Evolutionary conservation across 2,113 vertebrate genomes (phyloP), one percentile per base, ranked within the genome.

Genomic region (Galemys pyrenaicus): DNA sequence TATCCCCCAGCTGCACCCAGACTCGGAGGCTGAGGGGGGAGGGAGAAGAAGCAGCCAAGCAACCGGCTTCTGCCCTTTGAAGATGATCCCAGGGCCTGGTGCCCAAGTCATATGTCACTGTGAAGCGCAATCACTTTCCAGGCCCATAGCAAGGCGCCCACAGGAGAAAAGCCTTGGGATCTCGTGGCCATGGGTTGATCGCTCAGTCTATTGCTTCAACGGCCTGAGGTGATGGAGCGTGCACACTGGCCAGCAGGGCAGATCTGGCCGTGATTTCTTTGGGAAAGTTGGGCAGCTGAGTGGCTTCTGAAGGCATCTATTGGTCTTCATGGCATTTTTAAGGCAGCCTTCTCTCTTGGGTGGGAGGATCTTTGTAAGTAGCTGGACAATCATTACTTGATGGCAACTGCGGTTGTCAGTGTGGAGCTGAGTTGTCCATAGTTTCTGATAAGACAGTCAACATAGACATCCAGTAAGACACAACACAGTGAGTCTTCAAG

Each of bases 381-480:
- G 89, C 12, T n/a, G n/a, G n/a, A n/a, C n/a, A n/a, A n/a, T n/a
- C n/a, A n/a, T 19, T 58, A 70, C 19, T 62, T 22, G 93, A 32
- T 46, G 0, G 0, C 60, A n/a, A 13, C 37, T 60, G 46, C 28
- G 8, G 28, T 32, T 5, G 11, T 51, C 62, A 37, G 4, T 7
- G 22, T 75, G 0, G 0, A 6, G 58, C 79, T 85, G 46, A 32
- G 9, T 49, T 83, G 88, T 67, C 74, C 1, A 4, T 22, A 11
- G 73, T 83, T 46, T 32, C 35, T 35, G 73, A 49, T 49, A 49
- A 49, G 46, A 12, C 46, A 49, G 46, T 49, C 8, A 49, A 49
- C 46, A 49, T 8, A 49, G 12, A 49, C 46, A 8, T 49, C 46
- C 12, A 49, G 12, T 49, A 49, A 49, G 46, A 10, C 46, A 49